Conservation (phyloP, 2,888 invertebrate genomes). For the Elgonia sp. region DNA sequence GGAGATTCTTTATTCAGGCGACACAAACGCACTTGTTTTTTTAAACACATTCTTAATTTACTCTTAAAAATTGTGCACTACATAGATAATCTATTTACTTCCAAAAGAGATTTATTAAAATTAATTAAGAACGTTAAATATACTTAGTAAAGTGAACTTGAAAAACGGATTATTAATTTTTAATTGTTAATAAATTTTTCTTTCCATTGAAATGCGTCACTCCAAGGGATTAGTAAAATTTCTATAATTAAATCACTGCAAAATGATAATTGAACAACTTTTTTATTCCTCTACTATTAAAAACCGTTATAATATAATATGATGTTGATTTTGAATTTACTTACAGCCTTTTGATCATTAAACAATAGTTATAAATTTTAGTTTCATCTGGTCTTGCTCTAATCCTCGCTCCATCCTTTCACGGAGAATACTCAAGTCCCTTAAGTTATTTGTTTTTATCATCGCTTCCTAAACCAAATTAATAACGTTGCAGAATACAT, state of each 20-base stretch:
- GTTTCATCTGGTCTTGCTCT: constrained; percentile 29
- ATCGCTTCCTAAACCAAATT: constrained; percentile 38
- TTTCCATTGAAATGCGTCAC: too few species aligned
- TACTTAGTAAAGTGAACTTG: neutral
- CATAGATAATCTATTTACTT: constrained; percentile 20
- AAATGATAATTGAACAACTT: too few species aligned
- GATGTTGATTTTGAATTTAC: too few species aligned
- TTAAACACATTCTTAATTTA: constrained; percentile 13
- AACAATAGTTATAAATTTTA: constrained; percentile 25
- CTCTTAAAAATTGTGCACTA: constrained; percentile 22
- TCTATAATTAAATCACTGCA: too few species aligned
- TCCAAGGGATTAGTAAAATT: too few species aligned
- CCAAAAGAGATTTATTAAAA: constrained; percentile 18
- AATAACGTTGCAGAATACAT: constrained; percentile 20
- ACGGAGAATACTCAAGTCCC: constrained; percentile 41
- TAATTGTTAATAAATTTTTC: too few species aligned
- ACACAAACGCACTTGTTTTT: constrained; percentile 39
- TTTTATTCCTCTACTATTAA: too few species aligned
- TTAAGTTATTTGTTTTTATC: constrained; percentile 61
- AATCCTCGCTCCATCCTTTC: constrained; percentile 57
- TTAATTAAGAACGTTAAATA: constrained; percentile 18
- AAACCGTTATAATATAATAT: too few species aligned
- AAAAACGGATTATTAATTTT: constrained; percentile 10
- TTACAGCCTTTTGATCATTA: too few species aligned
- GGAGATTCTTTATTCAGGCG: constrained; percentile 47